Evolutionary conservation across 2,797 vertebrate species (phyloP).

Genomic region (Onychomys torridus): DNA sequence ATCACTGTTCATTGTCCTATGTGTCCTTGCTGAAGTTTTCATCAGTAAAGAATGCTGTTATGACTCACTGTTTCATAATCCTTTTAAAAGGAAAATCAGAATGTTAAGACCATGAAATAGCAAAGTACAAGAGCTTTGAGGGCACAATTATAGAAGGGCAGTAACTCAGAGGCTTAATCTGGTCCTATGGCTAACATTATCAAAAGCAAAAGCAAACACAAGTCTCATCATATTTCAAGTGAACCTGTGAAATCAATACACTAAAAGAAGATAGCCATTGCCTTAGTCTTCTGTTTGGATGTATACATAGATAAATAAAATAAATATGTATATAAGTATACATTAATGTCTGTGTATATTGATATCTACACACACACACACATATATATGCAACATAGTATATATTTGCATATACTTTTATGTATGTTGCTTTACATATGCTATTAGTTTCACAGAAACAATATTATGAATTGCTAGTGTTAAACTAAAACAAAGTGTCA

Average conservation of each 20-base stretch:
- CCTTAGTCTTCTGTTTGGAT: background rate
- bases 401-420: background rate
- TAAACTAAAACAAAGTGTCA: background rate
- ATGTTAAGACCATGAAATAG: background rate
- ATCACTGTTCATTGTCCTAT: background rate
- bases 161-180: background rate
- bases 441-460: background rate
- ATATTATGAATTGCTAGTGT: background rate
- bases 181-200: background rate
- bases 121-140: background rate
- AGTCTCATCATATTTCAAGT: background rate
- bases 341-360: background rate
- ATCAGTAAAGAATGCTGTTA: background rate
- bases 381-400: background rate
- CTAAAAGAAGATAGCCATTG: background rate
- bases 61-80: background rate
- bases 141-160: background rate
- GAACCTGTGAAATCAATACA: background rate
- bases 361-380: no score
- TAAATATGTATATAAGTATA: background rate
- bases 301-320: no score
- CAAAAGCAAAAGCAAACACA: background rate
- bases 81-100: background rate
- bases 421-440: background rate
- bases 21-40: background rate